phyloP scores from a whole-genome alignment of 2,797 vertebrate species.

The Emys orbicularis region DNA sequence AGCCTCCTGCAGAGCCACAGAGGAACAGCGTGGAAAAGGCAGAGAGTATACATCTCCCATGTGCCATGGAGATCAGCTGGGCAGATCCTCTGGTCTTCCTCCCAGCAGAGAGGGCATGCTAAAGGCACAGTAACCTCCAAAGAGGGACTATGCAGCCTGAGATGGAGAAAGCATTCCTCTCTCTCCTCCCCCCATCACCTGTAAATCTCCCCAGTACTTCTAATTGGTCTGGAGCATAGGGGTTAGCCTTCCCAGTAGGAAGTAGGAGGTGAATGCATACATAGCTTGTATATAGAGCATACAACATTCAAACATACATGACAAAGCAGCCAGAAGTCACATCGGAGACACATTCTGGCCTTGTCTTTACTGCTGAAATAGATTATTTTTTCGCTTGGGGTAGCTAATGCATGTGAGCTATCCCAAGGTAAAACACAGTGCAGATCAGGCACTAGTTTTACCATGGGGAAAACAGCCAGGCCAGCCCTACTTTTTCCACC shows the following conservation, averaged over 20 bases:
- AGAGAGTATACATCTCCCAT: neutral
- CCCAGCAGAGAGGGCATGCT: fast-evolving
- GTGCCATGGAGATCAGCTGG: neutral
- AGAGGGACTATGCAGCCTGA: neutral
- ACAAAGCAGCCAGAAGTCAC: neutral
- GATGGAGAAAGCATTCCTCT: neutral
- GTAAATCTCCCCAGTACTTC: neutral
- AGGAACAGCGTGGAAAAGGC: neutral
- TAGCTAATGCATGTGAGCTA: neutral
- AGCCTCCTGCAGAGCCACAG: neutral
- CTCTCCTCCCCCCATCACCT: neutral
- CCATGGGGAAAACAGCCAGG: too few species aligned
- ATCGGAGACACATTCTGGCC: fast-evolving
- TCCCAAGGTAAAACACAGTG: too few species aligned
- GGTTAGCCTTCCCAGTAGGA: neutral
- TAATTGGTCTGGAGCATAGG: fast-evolving
- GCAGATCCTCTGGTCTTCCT: neutral
- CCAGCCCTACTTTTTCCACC: neutral
- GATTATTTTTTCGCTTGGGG: neutral
- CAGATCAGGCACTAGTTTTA: too few species aligned
- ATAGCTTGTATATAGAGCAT: neutral
- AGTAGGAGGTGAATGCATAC: neutral
- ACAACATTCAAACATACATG: fast-evolving
- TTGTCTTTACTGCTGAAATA: neutral
- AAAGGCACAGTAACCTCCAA: neutral